These are phyloP conservation scores for Mesocricetus auratus DNA, from an alignment of 2,113 vertebrate genomes.

Conservation along the genomic window DNA sequence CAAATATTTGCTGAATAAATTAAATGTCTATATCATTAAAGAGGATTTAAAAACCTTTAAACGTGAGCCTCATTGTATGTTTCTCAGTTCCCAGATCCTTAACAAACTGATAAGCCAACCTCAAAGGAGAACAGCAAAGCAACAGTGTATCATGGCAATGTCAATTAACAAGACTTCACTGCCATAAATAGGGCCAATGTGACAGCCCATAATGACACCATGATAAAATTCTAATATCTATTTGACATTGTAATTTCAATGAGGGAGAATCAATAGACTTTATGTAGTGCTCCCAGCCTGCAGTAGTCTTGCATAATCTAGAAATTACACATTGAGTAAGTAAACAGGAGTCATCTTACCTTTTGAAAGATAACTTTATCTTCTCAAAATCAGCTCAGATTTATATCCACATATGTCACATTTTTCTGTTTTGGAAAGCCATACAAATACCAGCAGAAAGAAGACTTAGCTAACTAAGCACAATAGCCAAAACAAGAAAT, in stretches of 20 bases:
- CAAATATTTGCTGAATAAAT: slow-evolving; percentile 43
- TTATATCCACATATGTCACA: not conserved
- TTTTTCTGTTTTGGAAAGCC: slow-evolving; percentile 11
- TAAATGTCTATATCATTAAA: not conserved
- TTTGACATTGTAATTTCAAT: slow-evolving; percentile 41
- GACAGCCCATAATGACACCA: slow-evolving; percentile 52
- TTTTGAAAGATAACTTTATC: not conserved
- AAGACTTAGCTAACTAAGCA: not conserved
- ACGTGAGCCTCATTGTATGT: not conserved
- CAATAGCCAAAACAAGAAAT: not conserved
- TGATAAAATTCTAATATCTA: slow-evolving; percentile 38
- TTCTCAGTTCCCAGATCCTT: not conserved
- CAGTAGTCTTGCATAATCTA: slow-evolving; percentile 1
- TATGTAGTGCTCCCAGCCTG: not conserved
- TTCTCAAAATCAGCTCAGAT: slow-evolving; percentile 33
- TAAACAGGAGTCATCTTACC: slow-evolving; percentile 20
- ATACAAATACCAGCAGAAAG: not conserved
- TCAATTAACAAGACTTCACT: slow-evolving; percentile 23
- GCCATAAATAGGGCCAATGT: not conserved
- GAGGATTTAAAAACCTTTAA: not conserved
- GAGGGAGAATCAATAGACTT: slow-evolving; percentile 59
- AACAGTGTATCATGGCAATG: not conserved
- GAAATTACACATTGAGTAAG: not conserved
- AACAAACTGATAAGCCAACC: slow-evolving; percentile 30
- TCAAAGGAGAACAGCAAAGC: slow-evolving; percentile 31